Evolutionary conservation across 2,888 invertebrate genomes (phyloP).

Genomic region (Macrosoma leucophasiata): DNA sequence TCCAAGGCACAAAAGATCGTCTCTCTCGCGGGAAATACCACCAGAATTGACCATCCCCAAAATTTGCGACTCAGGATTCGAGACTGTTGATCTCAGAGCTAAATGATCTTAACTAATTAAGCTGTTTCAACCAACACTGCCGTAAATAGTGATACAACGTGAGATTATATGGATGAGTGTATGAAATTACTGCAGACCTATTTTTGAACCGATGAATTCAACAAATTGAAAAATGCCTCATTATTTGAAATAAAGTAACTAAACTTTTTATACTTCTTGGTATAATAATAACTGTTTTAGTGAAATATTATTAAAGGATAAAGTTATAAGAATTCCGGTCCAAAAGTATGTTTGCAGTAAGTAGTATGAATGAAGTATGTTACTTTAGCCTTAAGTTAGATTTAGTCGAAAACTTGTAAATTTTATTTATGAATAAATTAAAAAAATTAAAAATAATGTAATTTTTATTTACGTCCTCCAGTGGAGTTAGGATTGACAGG

Average conservation of each 20-base stretch:
- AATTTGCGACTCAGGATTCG: constrained; percentile 64
- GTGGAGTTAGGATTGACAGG: too few relatives aligned
- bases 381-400: constrained; percentile 21
- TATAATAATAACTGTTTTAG: neutral
- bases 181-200: constrained; percentile 17
- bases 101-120: constrained; percentile 22
- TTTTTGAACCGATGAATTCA: constrained; percentile 9
- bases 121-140: constrained; percentile 30
- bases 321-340: constrained; percentile 3
- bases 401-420: constrained; percentile 42
- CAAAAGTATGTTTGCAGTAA: constrained; percentile 6
- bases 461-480: too few relatives aligned
- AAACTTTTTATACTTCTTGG: constrained; percentile 1
- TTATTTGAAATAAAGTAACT: constrained; percentile 5
- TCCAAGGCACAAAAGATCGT: constrained; percentile 58
- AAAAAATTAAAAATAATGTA: constrained; percentile 34
- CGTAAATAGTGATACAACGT: constrained; percentile 31
- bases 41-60: constrained; percentile 56
- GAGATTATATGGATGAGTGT: constrained; percentile 17
- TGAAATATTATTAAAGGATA: too few relatives aligned
- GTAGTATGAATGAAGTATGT: too few relatives aligned
- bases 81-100: constrained; percentile 53
- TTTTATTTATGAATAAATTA: constrained; percentile 59
- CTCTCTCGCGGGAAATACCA: constrained; percentile 54
- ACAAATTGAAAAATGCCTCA: neutral